phyloP scores from a whole-genome alignment of 1,140 invertebrate species.

The Hypsibius dujardini region DNA sequence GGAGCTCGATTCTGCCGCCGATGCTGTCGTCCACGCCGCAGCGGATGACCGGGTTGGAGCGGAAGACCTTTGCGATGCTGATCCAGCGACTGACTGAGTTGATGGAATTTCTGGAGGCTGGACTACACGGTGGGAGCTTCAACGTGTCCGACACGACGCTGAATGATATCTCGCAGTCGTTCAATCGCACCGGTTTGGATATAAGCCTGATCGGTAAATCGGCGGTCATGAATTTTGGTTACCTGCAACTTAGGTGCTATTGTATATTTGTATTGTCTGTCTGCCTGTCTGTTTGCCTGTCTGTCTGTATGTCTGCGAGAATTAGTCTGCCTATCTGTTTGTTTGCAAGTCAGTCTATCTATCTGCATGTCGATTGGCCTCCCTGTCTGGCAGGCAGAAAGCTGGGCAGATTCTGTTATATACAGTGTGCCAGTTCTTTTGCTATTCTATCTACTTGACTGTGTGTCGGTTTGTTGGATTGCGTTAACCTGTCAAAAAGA shows the following conservation, averaged over 20 bases:
- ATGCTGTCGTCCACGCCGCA: background rate
- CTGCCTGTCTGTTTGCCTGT: too few relatives aligned
- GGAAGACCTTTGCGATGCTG: background rate
- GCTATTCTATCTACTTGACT: too few relatives aligned
- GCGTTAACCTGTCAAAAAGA: too few relatives aligned
- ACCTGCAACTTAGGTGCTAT: background rate
- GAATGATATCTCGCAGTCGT: background rate
- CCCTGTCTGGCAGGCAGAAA: too few relatives aligned
- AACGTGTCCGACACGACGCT: background rate
- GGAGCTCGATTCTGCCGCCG: background rate
- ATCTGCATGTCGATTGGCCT: too few relatives aligned
- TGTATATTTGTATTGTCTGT: too few relatives aligned
- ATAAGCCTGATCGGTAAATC: conserved; percentile 6
- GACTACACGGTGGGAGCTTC: background rate
- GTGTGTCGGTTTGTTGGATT: too few relatives aligned
- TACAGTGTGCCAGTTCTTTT: too few relatives aligned
- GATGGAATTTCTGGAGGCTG: background rate
- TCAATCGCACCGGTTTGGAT: background rate
- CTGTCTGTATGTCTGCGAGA: too few relatives aligned
- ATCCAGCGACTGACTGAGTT: background rate
- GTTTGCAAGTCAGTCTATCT: too few relatives aligned
- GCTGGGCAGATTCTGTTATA: too few relatives aligned
- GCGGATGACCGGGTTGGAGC: background rate
- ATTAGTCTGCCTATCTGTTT: too few relatives aligned
- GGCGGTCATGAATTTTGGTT: background rate